Conservation (phyloP, 2,888 invertebrate genomes). For the Lacanobia wlatinum region DNA sequence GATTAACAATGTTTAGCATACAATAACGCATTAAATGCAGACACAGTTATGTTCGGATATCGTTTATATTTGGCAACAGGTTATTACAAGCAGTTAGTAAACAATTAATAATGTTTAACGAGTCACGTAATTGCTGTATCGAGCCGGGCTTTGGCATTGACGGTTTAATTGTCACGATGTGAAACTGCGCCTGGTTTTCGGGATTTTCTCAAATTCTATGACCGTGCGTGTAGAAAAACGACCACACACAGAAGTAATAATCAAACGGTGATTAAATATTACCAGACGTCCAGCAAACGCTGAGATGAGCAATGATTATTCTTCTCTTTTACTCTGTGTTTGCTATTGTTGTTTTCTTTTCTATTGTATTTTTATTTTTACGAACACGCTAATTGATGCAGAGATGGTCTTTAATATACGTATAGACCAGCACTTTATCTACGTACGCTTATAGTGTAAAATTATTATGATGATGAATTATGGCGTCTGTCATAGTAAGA, state of each 20-base stretch:
- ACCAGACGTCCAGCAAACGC: too few relatives aligned
- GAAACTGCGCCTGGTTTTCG: constrained; percentile 38
- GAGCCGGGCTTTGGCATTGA: constrained; percentile 63
- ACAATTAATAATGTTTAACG: constrained; percentile 69
- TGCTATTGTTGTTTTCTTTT: too few relatives aligned
- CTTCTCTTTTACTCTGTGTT: too few relatives aligned
- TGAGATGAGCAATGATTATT: too few relatives aligned
- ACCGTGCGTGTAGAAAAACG: neutral
- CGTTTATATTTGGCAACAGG: constrained; percentile 64
- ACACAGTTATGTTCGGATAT: constrained; percentile 54
- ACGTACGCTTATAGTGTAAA: too few relatives aligned
- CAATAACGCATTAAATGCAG: constrained; percentile 51
- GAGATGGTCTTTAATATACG: neutral
- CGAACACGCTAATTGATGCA: neutral
- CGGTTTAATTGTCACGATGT: constrained; percentile 65
- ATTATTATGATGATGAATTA: too few relatives aligned
- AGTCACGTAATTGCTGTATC: constrained; percentile 66
- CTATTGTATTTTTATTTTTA: neutral
- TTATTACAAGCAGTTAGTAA: constrained; percentile 64
- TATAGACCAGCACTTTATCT: too few relatives aligned
- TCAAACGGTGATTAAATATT: too few relatives aligned
- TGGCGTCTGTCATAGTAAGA: too few relatives aligned
- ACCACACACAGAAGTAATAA: too few relatives aligned
- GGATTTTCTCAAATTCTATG: constrained; percentile 28
- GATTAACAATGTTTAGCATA: constrained; percentile 51